These are phyloP conservation scores for Dione vanillae DNA, from an alignment of 2,888 invertebrate genomes.

Conservation along the genomic window DNA sequence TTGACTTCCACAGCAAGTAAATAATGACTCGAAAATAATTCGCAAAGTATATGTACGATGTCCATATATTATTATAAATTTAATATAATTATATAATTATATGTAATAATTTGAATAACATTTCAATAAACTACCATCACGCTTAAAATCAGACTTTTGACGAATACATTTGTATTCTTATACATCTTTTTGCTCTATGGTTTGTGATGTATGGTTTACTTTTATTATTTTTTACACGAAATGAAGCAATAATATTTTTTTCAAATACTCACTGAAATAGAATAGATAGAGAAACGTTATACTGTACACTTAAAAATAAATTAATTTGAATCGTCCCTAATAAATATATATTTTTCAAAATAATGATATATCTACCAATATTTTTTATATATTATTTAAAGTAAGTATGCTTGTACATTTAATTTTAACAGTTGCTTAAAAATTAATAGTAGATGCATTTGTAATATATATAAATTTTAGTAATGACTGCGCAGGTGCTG, in stretches of 20 bases:
- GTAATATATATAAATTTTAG: not conserved
- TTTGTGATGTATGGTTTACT: not conserved
- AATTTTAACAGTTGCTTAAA: not conserved
- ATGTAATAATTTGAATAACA: too few relatives aligned
- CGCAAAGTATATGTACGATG: too few relatives aligned
- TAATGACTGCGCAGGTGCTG: slow-evolving; percentile 21
- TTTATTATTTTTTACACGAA: slow-evolving; percentile 4
- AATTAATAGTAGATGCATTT: not conserved
- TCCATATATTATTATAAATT: too few relatives aligned
- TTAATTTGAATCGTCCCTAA: not conserved
- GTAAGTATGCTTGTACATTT: too few relatives aligned
- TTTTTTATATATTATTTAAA: too few relatives aligned
- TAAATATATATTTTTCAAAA: not conserved
- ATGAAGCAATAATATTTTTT: not conserved
- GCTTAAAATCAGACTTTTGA: too few relatives aligned
- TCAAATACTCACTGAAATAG: not conserved
- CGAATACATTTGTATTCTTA: not conserved
- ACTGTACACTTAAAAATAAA: not conserved
- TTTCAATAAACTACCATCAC: too few relatives aligned
- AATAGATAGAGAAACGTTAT: not conserved
- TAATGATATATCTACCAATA: not conserved
- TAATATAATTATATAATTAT: too few relatives aligned
- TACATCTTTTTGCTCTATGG: not conserved
- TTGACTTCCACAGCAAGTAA: too few relatives aligned
- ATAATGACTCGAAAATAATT: too few relatives aligned